Percentiles rank a stretch among this genome's conserved stretches.
Conservation (phyloP, 2,113 vertebrate species). For the Chrysochloris asiatica region DNA sequence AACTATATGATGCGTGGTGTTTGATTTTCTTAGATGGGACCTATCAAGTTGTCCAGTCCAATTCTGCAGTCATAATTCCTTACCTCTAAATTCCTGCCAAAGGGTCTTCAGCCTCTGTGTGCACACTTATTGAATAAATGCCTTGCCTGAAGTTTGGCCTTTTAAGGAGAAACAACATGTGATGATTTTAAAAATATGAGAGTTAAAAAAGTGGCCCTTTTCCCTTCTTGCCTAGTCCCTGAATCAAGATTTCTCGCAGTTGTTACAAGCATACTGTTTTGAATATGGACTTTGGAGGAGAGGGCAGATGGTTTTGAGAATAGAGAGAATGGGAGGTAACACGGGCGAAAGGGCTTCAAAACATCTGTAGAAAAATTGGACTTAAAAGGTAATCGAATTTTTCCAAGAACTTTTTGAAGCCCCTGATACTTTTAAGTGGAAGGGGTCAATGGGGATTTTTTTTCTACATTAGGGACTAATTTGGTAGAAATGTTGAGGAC, state of each 20-base stretch:
- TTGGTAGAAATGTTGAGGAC: background rate
- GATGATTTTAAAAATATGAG: conserved; percentile 23
- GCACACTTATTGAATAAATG: conserved; percentile 36
- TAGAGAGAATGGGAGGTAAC: background rate
- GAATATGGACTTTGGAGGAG: background rate
- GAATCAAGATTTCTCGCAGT: conserved; percentile 3
- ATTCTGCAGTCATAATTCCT: conserved; percentile 57
- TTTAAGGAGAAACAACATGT: conserved; percentile 34
- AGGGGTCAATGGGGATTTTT: background rate
- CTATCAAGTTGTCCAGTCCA: conserved; percentile 25
- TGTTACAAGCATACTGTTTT: conserved; percentile 6
- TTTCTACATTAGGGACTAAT: background rate
- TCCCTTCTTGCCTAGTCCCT: background rate
- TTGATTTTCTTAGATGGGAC: conserved; percentile 36
- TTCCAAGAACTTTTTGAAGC: no score
- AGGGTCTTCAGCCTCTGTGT: conserved; percentile 54
- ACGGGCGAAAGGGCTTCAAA: no score
- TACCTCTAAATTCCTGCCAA: conserved; percentile 72
- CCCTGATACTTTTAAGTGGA: background rate
- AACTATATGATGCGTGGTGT: background rate
- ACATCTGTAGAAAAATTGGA: no score
- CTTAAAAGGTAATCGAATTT: no score
- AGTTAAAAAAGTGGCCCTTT: background rate
- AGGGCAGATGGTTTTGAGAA: background rate
- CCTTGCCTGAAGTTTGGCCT: conserved; percentile 46